Evolutionary conservation across 1,140 invertebrate species (phyloP).

Genomic region (Trichoplusia ni): DNA sequence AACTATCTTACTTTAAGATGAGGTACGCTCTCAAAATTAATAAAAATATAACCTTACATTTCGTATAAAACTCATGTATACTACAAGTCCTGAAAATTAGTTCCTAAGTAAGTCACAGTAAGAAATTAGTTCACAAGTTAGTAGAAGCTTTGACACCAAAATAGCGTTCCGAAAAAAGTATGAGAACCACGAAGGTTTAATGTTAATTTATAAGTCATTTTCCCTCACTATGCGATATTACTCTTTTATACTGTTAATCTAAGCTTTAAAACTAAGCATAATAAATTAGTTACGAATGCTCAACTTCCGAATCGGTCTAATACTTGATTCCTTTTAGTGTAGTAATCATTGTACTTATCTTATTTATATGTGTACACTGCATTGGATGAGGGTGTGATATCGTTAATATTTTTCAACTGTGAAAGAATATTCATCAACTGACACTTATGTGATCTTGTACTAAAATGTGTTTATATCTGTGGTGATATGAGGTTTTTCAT

Average conservation of each 20-base stretch:
- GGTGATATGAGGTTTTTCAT: too few species aligned
- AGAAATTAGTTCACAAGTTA: background rate
- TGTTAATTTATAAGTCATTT: background rate
- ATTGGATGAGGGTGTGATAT: too few species aligned
- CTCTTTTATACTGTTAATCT: slow-evolving; percentile 5
- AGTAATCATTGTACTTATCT: slow-evolving; percentile 31
- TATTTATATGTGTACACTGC: too few species aligned
- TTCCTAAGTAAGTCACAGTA: background rate
- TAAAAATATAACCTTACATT: too few species aligned
- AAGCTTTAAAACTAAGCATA: slow-evolving; percentile 23
- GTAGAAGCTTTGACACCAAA: background rate
- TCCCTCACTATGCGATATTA: background rate
- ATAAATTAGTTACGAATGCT: slow-evolving; percentile 36
- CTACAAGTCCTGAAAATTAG: too few species aligned
- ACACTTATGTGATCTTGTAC: too few species aligned
- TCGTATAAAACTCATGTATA: too few species aligned
- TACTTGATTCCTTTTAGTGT: slow-evolving; percentile 32
- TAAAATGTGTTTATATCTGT: too few species aligned
- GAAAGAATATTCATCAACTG: too few species aligned
- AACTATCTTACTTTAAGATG: too few species aligned
- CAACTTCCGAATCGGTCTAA: slow-evolving; percentile 40
- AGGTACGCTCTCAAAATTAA: too few species aligned
- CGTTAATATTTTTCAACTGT: too few species aligned
- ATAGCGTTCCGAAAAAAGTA: slow-evolving; percentile 2
- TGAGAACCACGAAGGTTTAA: background rate